Evolutionary conservation across 1,140 invertebrate species (phyloP), one percentile per base, ranked within the genome.

Genomic region (Wasmannia auropunctata): DNA sequence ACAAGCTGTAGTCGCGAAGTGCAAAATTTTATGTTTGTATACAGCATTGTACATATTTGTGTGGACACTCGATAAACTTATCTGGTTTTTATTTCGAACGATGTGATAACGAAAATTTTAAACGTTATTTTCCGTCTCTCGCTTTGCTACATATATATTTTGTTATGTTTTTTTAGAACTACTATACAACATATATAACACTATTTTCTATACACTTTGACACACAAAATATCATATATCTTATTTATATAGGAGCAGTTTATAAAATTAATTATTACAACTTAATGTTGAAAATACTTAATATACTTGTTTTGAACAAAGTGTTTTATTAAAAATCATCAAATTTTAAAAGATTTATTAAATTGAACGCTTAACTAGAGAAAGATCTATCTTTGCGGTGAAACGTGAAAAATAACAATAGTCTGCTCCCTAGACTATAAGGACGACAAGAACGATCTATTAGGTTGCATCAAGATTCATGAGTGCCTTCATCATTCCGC

Each of bases 401-500:
- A 8, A 83, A 72, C 31, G 34, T 80, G 28, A 88, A 88, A 87
- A 90, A 85, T 88, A 63, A 88, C 89, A 88, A 90, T 87, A 83
- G 67, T 28, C 49, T 34, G 40, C 31, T 19, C 2, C 3, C 51
- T 28, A 40, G 25, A 51, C 56, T 37, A 70, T 88, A 90, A 91
- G 83, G 51, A 74, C 74, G 37, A 83, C 25, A 88, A 86, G 84
- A 85, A 88, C 25, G 87, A 75, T 60, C 60, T 58, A 89, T 90
- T 91, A 85, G 51, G 40, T 58, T 67, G 60, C 80, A 49, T 77
- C 86, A 87, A 87, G 88, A 90, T 88, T 90, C 90, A 85, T 63
- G 80, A 46, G 84, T 80, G 88, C 90, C 88, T 92, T 88, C 90
- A 93, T 93, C 91, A 93, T 93, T 93, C 92, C 90, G 88, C 92